phyloP scores from a whole-genome alignment of 1,140 invertebrate species.

The Agraylea sexmaculata region DNA sequence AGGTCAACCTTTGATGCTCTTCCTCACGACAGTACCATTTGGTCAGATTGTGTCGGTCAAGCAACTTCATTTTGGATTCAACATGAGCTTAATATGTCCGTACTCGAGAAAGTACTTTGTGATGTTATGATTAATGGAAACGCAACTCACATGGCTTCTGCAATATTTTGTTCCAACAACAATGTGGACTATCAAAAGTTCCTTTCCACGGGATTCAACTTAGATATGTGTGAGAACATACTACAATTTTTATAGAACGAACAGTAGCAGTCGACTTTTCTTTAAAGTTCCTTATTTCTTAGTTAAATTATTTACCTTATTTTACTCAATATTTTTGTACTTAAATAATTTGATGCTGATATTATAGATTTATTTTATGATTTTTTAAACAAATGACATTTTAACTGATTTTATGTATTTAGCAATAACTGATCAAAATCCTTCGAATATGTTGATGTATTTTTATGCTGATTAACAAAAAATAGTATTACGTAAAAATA shows the following conservation, averaged over 20 bases:
- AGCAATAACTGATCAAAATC: too few relatives aligned
- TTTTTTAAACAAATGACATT: too few relatives aligned
- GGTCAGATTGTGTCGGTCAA: constrained; percentile 17
- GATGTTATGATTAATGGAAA: constrained; percentile 29
- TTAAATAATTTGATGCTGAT: too few relatives aligned
- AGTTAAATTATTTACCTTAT: too few relatives aligned
- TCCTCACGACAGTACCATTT: constrained; percentile 7
- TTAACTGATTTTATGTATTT: too few relatives aligned
- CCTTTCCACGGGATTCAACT: constrained; percentile 15
- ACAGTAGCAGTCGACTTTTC: too few relatives aligned
- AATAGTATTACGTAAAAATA: too few relatives aligned
- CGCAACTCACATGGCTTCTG: constrained; percentile 13
- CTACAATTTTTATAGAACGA: constrained; percentile 18
- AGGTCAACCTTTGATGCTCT: constrained; percentile 7
- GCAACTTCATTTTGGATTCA: constrained; percentile 39
- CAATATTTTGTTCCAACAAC: constrained; percentile 17
- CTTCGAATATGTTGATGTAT: too few relatives aligned
- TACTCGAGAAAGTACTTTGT: constrained; percentile 34
- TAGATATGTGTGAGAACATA: constrained; percentile 18
- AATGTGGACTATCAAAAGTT: constrained; percentile 19
- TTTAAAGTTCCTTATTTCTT: too few relatives aligned
- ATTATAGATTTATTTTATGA: too few relatives aligned
- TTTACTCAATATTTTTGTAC: too few relatives aligned
- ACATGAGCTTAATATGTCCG: constrained; percentile 32
- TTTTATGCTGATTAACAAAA: too few relatives aligned